Evolutionary conservation across 2,113 vertebrate genomes (phyloP).

Genomic region (Hystrix brachyura): DNA sequence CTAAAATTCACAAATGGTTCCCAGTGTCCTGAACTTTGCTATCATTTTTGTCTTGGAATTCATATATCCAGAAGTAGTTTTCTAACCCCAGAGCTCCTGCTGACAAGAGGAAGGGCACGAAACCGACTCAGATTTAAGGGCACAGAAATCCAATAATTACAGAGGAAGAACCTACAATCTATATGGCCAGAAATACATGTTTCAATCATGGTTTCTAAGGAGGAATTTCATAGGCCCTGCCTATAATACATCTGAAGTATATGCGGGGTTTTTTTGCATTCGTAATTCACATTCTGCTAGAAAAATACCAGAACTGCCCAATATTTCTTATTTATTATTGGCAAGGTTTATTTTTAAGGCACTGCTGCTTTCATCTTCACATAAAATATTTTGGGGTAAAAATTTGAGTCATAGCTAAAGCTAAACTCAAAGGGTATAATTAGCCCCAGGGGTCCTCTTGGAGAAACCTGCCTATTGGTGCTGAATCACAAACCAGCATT

Average conservation of each 20-base stretch:
- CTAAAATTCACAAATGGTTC: neutral
- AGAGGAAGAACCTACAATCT: neutral
- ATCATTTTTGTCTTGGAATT: neutral
- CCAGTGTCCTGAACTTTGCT: neutral
- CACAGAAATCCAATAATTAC: constrained; percentile 12
- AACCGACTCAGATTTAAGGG: neutral
- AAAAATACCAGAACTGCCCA: constrained; percentile 26
- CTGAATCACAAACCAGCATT: constrained; percentile 77
- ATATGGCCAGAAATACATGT: constrained; percentile 2
- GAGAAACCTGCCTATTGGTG: constrained; percentile 70
- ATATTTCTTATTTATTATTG: constrained; percentile 14
- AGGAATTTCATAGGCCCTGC: neutral
- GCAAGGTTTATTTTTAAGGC: constrained; percentile 56
- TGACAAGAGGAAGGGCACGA: neutral
- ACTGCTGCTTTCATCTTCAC: constrained; percentile 52
- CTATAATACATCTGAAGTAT: neutral
- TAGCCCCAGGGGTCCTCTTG: constrained; percentile 74
- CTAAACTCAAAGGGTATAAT: constrained; percentile 68
- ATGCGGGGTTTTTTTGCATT: neutral
- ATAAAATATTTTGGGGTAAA: constrained; percentile 58
- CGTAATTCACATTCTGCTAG: constrained; percentile 2
- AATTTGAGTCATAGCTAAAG: constrained; percentile 59
- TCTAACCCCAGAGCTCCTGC: neutral
- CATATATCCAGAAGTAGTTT: neutral
- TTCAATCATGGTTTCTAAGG: constrained; percentile 7